Base-by-base conservation (phyloP, 2,113 vertebrate species). In the Vireo altiloquus region DNA sequence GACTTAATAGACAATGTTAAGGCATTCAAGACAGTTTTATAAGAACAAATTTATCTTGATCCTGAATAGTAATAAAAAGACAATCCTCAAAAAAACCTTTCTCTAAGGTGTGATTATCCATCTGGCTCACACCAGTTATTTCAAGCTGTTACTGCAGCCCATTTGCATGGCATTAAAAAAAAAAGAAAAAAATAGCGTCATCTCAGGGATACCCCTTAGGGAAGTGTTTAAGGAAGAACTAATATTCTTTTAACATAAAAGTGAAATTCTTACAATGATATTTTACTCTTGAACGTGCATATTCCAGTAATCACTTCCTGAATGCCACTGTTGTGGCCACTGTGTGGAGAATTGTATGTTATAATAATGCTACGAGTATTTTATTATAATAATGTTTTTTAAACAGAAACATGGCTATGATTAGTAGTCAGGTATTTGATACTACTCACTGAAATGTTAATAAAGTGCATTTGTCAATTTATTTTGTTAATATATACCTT, bases 381-480 rank as follows among this genome's bases (percentile, higher is more conserved):
- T 68, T 87, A 28, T 25, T 2, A 17, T 22, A 52, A 23, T 37
- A 71, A 44, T 27, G 5, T 1, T 30, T 76, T 72, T 90, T 33
- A 61, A 75, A 44, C 6, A 25, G 40, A 46, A 65, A 27, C 19
- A 13, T 64, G 33, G 30, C 4, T 74, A 21, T 22, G 23, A 17
- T 13, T 89, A 0, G 1, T 52, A 52, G 3, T 57, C 17, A 22
- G 11, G 5, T 69, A 57, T 66, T 46, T 0, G 0, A 25, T 50
- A 7, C 20, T 83, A 42, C n/a, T 77, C 33, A 72, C 4, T 25
- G 27, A 81, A 90, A 72, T 47, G 15, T 2, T 77, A 56, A 47
- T 54, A 64, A 19, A 57, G 13, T 28, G 15, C 1, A 8, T 33
- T 33, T 64, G 8, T 39, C 56, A 12, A 10, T 82, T 57, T 46